Base-by-base conservation (phyloP, 2,113 vertebrate genomes). In the Vimba vimba region DNA sequence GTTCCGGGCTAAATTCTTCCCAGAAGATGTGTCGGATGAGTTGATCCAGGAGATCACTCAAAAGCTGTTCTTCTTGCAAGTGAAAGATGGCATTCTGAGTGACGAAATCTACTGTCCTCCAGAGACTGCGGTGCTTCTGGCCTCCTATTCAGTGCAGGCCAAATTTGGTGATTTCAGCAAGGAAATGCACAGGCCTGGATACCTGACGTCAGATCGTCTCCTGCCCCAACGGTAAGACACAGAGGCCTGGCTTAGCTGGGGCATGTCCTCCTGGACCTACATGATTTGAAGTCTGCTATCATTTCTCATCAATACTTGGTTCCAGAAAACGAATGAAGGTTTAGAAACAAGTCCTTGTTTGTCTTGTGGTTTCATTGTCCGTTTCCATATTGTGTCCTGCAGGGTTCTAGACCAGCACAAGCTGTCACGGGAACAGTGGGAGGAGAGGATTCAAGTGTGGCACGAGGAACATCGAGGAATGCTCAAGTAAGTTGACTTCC, bases 391-490 rank as follows among this genome's bases (percentile, higher is more conserved):
- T 11, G 80, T 10, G 6, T 62, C 10, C 4, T 85, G 11, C 79
- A 99, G 98, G 90, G 98, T 99, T 62, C 91, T 97, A 95, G 98
- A 99, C 90, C 98, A 99, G 90, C 98, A 99, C 93, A 98, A 98
- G 85, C 94, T 99, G 76, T 97, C 95, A 88, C 93, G 95, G 90
- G 98, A 98, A 5, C 97, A 99, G 92, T 99, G 98, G 98, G 98
- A 99, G 91, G 98, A 99, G 88, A 95, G 98, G 59, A 99, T 99
- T 88, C 97, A 99, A 91, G 97, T 98, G 91, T 99, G 98, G 98
- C 98, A 99, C 0, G 95, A 98, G 23, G 98, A 99, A 81, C 98
- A 99, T 92, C 92, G 92, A 0, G 96, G 97, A 27, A 98, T 98
- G 96, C 93, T 98, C 83, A 98, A 96, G 98, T 99, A 88, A 96